Percentiles rank a stretch among this genome's conserved stretches.
Conservation (phyloP, 2,888 invertebrate species). For the Lamellibrachia satsuma region DNA sequence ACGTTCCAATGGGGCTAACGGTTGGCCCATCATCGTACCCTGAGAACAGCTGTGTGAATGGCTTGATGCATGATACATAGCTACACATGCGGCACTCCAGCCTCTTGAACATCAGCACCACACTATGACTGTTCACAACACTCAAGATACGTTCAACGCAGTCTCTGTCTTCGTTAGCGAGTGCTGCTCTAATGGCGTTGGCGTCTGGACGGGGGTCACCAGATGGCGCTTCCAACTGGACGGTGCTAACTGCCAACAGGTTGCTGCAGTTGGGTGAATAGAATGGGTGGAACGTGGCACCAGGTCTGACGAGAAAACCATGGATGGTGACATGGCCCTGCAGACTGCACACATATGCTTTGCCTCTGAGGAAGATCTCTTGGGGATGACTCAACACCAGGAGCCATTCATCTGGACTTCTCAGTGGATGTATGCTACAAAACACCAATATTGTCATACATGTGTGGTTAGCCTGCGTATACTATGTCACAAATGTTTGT, state of each 20-base stretch:
- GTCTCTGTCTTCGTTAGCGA: constrained; percentile 25
- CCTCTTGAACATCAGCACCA: constrained; percentile 40
- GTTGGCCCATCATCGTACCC: background rate
- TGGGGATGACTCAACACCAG: constrained; percentile 41
- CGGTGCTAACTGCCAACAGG: constrained; percentile 44
- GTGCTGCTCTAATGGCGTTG: background rate
- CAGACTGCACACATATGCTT: constrained; percentile 41
- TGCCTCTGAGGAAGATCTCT: constrained; percentile 46
- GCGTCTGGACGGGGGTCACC: background rate
- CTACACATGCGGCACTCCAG: constrained; percentile 43
- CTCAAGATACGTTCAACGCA: constrained; percentile 24
- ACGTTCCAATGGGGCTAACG: background rate
- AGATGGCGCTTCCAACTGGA: constrained; percentile 24
- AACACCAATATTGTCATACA: background rate
- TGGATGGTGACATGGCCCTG: constrained; percentile 44
- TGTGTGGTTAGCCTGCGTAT: background rate
- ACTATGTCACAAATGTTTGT: background rate
- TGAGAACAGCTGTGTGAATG: constrained; percentile 42
- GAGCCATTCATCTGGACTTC: background rate
- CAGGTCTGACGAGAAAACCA: constrained; percentile 41
- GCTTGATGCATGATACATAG: constrained; percentile 41
- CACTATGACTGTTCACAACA: constrained; percentile 33
- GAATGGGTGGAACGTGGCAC: constrained; percentile 37
- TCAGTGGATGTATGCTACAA: background rate
- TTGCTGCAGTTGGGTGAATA: constrained; percentile 51